phyloP scores from a whole-genome alignment of 92 coral and sea anemone genomes.

The Parazoanthus atlanticus region DNA sequence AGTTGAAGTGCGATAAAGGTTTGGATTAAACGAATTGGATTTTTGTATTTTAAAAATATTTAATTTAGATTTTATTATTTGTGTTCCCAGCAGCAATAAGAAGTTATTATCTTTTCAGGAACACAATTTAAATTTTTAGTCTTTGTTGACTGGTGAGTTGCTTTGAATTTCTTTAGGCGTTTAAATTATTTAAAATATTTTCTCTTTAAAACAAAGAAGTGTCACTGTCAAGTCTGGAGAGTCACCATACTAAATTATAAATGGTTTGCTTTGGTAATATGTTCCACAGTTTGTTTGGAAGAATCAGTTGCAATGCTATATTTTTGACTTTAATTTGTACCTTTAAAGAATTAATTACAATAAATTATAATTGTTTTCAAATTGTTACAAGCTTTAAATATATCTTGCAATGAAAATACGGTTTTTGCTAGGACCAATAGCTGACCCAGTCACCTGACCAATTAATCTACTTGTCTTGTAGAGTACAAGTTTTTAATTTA shows the following conservation, averaged over 20 bases:
- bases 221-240: conserved; percentile 1
- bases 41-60: background rate
- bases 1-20: conserved; percentile 2
- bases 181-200: conserved; percentile 33
- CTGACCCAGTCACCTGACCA: background rate
- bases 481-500: background rate
- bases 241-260: background rate
- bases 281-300: background rate
- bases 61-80: background rate
- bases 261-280: conserved; percentile 19
- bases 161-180: conserved; percentile 13
- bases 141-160: conserved; percentile 19
- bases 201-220: conserved; percentile 7
- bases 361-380: background rate
- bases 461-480: background rate
- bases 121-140: background rate
- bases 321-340: background rate
- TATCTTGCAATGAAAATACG: background rate
- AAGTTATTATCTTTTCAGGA: background rate
- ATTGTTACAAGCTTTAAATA: background rate
- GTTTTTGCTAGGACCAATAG: background rate
- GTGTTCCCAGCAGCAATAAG: background rate
- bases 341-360: conserved; percentile 11
- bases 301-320: background rate
- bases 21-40: background rate